These are phyloP conservation scores for Pandemis corylana DNA, from an alignment of 2,888 invertebrate species.

Conservation along the genomic window DNA sequence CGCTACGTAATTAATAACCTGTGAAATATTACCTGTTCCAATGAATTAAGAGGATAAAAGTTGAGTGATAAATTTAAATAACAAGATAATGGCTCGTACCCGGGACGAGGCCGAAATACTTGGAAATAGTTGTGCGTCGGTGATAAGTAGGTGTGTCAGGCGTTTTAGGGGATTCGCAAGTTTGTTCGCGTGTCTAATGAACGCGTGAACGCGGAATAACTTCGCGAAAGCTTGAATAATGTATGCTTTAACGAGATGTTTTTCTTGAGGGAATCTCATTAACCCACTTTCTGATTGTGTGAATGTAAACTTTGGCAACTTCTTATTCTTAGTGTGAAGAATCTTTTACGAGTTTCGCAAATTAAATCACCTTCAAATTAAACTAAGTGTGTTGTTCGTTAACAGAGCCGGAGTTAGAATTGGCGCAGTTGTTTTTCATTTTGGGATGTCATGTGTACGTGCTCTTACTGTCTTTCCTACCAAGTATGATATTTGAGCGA, in stretches of 20 bases:
- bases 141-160: conserved; percentile 77
- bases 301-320: conserved; percentile 80
- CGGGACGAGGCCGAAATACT: conserved; percentile 73
- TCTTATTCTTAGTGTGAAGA: conserved; percentile 73
- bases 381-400: conserved; percentile 50
- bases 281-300: conserved; percentile 83
- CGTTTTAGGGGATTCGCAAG: conserved; percentile 73
- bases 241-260: conserved; percentile 85
- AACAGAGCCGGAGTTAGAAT: conserved; percentile 23
- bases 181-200: conserved; percentile 80
- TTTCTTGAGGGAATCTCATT: conserved; percentile 84
- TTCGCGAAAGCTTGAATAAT: conserved; percentile 83
- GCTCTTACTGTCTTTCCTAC: not conserved
- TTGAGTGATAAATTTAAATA: conserved; percentile 85
- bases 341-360: conserved; percentile 74
- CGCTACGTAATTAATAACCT: conserved; percentile 83
- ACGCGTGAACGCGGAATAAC: conserved; percentile 84
- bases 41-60: conserved; percentile 84
- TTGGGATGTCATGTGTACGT: conserved; percentile 19
- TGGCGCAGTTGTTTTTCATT: conserved; percentile 26
- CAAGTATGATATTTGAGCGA: conserved; percentile 7
- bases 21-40: conserved; percentile 84
- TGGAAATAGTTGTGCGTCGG: conserved; percentile 76
- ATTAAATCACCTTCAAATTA: conserved; percentile 70
- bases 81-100: conserved; percentile 68